These are phyloP conservation scores for Acanthis flammea DNA, from an alignment of 2,797 vertebrate species.

Conservation along the genomic window DNA sequence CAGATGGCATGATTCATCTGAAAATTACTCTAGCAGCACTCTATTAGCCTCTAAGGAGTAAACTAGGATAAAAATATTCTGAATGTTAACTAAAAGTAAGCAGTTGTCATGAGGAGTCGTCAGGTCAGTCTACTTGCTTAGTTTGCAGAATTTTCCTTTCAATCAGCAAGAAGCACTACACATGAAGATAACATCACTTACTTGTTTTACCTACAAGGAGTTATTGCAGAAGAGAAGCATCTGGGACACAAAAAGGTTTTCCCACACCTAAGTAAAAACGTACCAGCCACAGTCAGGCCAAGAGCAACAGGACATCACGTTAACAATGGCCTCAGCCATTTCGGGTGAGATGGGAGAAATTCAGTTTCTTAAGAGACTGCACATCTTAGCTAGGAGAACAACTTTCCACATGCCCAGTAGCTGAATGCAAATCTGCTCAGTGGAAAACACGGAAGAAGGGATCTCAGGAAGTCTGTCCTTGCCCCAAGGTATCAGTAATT, in stretches of 20 bases:
- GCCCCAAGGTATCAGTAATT: neutral
- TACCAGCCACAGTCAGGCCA: neutral
- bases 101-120: slow-evolving; percentile 1
- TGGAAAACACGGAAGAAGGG: neutral
- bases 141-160: slow-evolving; percentile 23
- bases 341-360: neutral
- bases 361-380: neutral
- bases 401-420: neutral
- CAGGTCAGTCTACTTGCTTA: slow-evolving; percentile 47
- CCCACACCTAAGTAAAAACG: neutral
- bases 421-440: neutral
- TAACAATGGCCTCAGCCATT: neutral
- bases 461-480: neutral
- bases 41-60: slow-evolving; percentile 63
- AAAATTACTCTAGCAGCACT: slow-evolving; percentile 59
- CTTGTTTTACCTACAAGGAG: neutral
- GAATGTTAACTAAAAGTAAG: slow-evolving; percentile 41
- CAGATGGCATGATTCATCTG: slow-evolving; percentile 64
- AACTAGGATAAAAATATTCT: slow-evolving; percentile 52
- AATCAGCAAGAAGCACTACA: neutral
- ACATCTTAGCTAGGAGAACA: neutral
- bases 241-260: neutral
- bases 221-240: neutral
- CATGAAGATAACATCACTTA: neutral
- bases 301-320: rapidly evolving